Conservation (phyloP, 2,797 vertebrate species). For the Bucorvus abyssinicus region DNA sequence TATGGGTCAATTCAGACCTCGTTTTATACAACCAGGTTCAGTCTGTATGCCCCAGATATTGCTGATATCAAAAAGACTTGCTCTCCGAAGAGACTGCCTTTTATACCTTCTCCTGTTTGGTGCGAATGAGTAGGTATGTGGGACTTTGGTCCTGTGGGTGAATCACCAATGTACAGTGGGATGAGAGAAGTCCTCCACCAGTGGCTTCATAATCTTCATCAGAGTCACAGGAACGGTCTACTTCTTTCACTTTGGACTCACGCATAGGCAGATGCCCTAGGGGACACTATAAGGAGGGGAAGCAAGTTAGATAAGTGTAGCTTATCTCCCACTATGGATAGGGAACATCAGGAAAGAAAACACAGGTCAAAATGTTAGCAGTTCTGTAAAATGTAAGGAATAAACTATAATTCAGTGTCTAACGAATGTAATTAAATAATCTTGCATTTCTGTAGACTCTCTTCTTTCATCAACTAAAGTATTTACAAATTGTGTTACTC, state of each 20-base stretch:
- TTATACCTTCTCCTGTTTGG: constrained; percentile 92
- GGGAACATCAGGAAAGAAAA: neutral
- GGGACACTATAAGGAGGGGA: constrained; percentile 77
- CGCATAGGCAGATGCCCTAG: constrained; percentile 85
- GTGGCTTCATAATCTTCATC: constrained; percentile 92
- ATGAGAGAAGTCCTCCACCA: constrained; percentile 86
- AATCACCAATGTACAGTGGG: constrained; percentile 89
- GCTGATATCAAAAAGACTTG: neutral
- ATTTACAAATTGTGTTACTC: neutral
- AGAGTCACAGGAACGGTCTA: constrained; percentile 94
- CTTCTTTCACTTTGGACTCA: constrained; percentile 86
- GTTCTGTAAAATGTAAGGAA: neutral
- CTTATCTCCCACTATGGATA: neutral
- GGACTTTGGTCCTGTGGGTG: constrained; percentile 91
- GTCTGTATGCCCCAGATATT: neutral
- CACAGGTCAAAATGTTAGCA: neutral
- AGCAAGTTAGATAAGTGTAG: neutral
- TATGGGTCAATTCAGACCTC: neutral
- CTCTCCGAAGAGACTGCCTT: neutral
- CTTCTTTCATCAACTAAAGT: neutral
- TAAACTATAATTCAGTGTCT: neutral
- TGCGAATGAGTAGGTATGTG: constrained; percentile 93
- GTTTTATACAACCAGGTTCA: neutral
- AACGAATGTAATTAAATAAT: neutral
- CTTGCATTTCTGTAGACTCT: neutral